phyloP scores from a whole-genome alignment of 2,888 invertebrate genomes.

The Acronicta leporina region DNA sequence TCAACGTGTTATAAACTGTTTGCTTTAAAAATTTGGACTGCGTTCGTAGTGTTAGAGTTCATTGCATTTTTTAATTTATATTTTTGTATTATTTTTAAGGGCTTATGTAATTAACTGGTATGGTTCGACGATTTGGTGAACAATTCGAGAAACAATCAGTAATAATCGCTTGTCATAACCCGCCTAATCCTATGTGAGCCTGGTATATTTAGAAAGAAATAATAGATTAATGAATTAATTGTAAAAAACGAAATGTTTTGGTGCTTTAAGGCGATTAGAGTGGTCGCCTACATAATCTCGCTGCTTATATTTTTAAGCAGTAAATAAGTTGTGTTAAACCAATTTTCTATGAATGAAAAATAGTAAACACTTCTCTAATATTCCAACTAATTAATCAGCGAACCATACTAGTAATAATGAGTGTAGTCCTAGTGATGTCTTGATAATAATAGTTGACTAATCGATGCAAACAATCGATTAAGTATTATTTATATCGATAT shows the following conservation, averaged over 20 bases:
- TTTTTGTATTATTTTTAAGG: conserved; percentile 34
- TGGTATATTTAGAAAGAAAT: no score
- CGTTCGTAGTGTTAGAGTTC: conserved; percentile 47
- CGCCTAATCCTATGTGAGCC: no score
- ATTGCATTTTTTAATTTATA: conserved; percentile 56
- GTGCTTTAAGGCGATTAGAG: neutral
- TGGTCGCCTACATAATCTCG: neutral
- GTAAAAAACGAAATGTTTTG: neutral
- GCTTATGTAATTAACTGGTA: conserved; percentile 13
- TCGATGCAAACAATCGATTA: conserved; percentile 30
- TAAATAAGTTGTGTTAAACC: no score
- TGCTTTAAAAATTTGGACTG: conserved; percentile 54
- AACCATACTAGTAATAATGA: conserved; percentile 23
- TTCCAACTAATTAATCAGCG: neutral
- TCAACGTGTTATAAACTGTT: conserved; percentile 8
- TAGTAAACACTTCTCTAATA: no score
- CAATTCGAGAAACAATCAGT: no score
- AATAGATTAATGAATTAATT: neutral
- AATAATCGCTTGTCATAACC: no score
- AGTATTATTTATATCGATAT: conserved; percentile 31
- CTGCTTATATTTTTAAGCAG: neutral
- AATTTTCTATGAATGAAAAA: no score
- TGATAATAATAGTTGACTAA: conserved; percentile 22
- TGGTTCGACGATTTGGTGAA: conserved; percentile 15
- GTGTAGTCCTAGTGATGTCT: conserved; percentile 33